Conservation (phyloP, 2,888 invertebrate genomes). For the Lysandra bellargus region DNA sequence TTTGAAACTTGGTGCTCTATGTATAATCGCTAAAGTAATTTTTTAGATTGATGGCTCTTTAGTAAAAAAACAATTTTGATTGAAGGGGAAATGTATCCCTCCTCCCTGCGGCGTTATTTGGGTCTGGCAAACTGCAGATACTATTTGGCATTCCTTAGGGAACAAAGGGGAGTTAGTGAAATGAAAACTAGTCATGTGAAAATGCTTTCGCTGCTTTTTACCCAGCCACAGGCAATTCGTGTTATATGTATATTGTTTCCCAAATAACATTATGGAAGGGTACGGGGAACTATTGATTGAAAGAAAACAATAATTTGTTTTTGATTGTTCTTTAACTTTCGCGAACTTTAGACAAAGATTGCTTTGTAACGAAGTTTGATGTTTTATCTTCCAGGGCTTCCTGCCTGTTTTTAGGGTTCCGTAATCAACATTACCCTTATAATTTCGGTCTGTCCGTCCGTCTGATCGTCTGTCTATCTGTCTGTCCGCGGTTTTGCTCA, state of each 20-base stretch:
- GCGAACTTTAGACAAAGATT: background rate
- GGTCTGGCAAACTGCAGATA: conserved; percentile 63
- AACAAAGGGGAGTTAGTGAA: conserved; percentile 65
- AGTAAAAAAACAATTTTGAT: conserved; percentile 51
- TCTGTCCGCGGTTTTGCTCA: too few relatives aligned
- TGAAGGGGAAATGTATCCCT: conserved; percentile 53
- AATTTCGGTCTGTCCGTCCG: too few relatives aligned
- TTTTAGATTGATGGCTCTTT: conserved; percentile 34
- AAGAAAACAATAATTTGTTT: conserved; percentile 44
- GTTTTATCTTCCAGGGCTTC: background rate
- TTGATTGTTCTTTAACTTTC: conserved; percentile 20
- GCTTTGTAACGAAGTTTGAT: background rate
- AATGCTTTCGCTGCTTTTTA: conserved; percentile 78
- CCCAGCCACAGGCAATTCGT: conserved; percentile 76
- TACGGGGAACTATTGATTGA: conserved; percentile 35
- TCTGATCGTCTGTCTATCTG: too few relatives aligned
- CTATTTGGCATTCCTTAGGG: conserved; percentile 74
- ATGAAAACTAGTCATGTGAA: conserved; percentile 77
- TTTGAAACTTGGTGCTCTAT: background rate
- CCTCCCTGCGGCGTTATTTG: conserved; percentile 65
- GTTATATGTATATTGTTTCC: conserved; percentile 68
- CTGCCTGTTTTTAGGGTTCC: background rate
- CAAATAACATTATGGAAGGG: conserved; percentile 53
- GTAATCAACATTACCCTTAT: too few relatives aligned
- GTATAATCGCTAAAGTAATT: conserved; percentile 35